Evolutionary conservation across 2,113 vertebrate genomes (phyloP), one percentile per base, ranked within the genome.

Genomic region (Phalacrocorax pelagicus): DNA sequence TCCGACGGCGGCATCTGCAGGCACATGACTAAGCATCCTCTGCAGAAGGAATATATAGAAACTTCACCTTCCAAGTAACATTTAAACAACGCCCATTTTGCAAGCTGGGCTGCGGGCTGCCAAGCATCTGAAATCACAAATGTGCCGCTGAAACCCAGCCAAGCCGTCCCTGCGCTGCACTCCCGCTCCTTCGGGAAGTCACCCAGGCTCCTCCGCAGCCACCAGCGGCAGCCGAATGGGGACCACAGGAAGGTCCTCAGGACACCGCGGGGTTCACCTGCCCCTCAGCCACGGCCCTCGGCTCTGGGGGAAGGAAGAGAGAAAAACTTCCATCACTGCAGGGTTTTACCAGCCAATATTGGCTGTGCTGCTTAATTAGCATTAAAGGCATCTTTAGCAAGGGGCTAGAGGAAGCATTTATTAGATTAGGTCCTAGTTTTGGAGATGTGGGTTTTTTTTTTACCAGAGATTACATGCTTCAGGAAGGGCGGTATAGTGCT

Each of bases 281-380:
- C 15, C 15, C 38, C 30, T 0, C 0, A 65, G 15, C 20, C 29
- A 34, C 38, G 36, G 16, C 15, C 42, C 19, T 2, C 0, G 0
- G 13, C 62, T 75, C 26, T 40, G 65, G 8, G 52, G 34, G 19
- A 69, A 80, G 19, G 42, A 17, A 55, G 24, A 42, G 8, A 30
- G 17, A 29, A 77, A 96, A 65, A 9, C 30, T 40, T 65, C 29
- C 30, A 19, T 80, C 23, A 8, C 49, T 83, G 74, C 29, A 72
- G 66, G 36, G 63, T 81, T 86, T 80, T 73, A 49, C 47, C 77
- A 74, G 63, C 51, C 46, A 54, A 6, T 24, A 36, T 19, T 77
- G 71, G 38, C 57, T 51, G 23, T 32, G 57, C 75, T 77, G 73
- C 46, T 88, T 81, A 51, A 78, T 92, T 69, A 66, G 52, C 29